Base-by-base conservation (phyloP, 2,888 invertebrate species). In the Cephus sareptanus region DNA sequence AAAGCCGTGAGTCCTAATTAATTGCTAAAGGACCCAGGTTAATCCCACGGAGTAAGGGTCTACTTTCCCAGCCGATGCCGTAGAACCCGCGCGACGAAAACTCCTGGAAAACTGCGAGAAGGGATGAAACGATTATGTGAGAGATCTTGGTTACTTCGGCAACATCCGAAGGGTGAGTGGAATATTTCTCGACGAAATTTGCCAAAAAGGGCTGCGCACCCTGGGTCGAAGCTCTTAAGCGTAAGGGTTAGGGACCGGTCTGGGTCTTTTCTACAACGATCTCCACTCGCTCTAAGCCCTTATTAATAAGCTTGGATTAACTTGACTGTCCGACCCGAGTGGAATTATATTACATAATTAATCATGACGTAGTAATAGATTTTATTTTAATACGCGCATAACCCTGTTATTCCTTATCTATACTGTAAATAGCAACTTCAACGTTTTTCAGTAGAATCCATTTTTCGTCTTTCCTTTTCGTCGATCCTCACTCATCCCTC, bases 111-210 rank as follows among this genome's bases (percentile, higher is more conserved):
- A 76, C 73, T 81, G 81, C 82, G 80, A 83, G 56, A 56, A 56
- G 84, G 87, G 87, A 88, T 89, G 87, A 89, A 90, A 89, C 88
- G 90, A 90, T 90, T 88, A 88, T 83, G 81, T 81, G 87, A 88
- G 85, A 89, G 89, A 87, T 88, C 87, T 87, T 87, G 85, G 84
- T 86, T 84, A 87, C 84, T 85, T 86, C 82, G 84, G 80, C 80
- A 79, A 56, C 56, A 56, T 56, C 56, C 23, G 23, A 23, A 56
- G 56, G 56, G 56, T 23, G 56, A 56, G 15, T 6, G 9, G 23
- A 56, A 56, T 56, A 56, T 56, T 56, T 56, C 56, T 56, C 56
- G 9, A 56, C 23, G 56, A 56, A 23, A 56, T 56, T 23, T 15
- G 1, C 56, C 56, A 23, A 23, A 56, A 56, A 56, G 56, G 56